Evolutionary conservation across 1,140 invertebrate genomes (phyloP), one percentile per base, ranked within the genome.

Genomic region (Zaprionus lachaisei): DNA sequence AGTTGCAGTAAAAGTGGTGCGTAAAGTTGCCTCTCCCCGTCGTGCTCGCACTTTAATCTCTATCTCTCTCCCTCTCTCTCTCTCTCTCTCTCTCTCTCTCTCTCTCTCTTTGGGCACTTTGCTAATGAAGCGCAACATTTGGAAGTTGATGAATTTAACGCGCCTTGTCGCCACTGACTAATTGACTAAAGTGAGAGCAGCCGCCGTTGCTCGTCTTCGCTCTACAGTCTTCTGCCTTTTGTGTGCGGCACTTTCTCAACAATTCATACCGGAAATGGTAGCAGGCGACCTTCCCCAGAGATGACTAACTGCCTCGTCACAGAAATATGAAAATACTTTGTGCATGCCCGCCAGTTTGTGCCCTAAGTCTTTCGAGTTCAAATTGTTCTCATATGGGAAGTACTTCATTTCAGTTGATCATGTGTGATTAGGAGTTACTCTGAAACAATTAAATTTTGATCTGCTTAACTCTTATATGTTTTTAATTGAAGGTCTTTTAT

Each of bases 101-200:
- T 54, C 55, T 38, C 31, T 55, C 17, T 28, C 1, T 1, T 14
- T 38, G 9, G n/a, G 7, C 49, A 15, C 28, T 26, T 57, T 49
- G 49, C 74, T 77, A 77, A 66, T 72, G 69, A 77, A 77, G 69
- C 69, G 56, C 62, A 67, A 24, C 74, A 51, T 31, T 49, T 62
- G 62, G 57, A 70, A 56, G 72, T 49, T 75, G 67, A 75, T 75
- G 67, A 75, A 75, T 72, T 80, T 77, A 62, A 68, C 61, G 71
- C 74, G 66, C 55, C 38, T 77, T 80, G 74, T 80, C 78, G 75
- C 74, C 67, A 63, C 81, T 85, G 75, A 85, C 82, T 81, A 85
- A 85, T 79, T 73, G 81, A 37, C 51, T 57, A 69, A 80, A 85
- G 82, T 81, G 82, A 85, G 82, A 85, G 82, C 77, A 64, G 72